Evolutionary conservation across 2,113 vertebrate species (phyloP).

Genomic region (Pitta sordida): DNA sequence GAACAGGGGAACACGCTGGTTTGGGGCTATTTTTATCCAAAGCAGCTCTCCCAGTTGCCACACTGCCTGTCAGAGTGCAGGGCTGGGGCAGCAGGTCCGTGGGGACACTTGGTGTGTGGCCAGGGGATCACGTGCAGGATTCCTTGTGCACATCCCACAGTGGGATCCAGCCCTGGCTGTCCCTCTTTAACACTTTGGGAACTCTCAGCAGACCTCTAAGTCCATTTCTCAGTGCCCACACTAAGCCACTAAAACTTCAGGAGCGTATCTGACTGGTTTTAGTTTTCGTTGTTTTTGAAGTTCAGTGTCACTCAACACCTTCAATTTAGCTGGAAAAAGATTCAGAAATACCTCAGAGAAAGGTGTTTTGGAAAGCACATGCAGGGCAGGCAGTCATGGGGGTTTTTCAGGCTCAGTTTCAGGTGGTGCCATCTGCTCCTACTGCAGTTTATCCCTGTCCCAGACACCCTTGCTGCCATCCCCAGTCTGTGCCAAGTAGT

Average conservation of each 20-base stretch:
- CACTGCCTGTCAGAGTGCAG: not conserved
- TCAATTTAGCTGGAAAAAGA: not conserved
- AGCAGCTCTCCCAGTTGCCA: not conserved
- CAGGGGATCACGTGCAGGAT: not conserved
- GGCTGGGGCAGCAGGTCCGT: not conserved
- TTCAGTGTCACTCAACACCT: not conserved
- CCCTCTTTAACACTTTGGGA: not conserved
- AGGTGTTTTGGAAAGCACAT: not conserved
- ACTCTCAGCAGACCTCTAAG: not conserved
- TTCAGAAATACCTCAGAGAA: slow-evolving; percentile 1
- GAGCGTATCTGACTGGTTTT: not conserved
- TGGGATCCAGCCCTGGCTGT: not conserved
- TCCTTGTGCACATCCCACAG: not conserved
- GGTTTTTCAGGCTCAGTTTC: not conserved
- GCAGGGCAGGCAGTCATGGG: not conserved
- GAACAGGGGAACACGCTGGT: accelerated
- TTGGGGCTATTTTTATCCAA: not conserved
- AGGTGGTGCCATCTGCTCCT: not conserved
- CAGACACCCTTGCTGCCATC: not conserved
- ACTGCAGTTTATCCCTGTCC: not conserved
- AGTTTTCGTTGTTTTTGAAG: not conserved
- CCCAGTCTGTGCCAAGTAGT: not conserved
- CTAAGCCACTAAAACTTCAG: not conserved
- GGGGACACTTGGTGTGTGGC: not conserved
- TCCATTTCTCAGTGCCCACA: not conserved